Conservation (phyloP, 2,113 vertebrate species). For the Cathartes aura region DNA sequence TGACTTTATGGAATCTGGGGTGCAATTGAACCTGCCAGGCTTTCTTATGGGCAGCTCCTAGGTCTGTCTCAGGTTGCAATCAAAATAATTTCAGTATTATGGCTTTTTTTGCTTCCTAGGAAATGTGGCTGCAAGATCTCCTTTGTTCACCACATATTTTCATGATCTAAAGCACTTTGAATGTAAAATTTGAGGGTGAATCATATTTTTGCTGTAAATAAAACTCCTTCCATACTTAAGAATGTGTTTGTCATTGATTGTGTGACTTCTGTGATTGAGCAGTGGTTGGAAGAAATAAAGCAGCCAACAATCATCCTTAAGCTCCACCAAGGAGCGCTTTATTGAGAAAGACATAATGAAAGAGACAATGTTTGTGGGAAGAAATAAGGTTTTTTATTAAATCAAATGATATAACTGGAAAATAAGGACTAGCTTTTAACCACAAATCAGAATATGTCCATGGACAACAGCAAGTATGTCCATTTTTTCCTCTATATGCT, state of each 20-base stretch:
- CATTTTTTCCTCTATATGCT: not conserved
- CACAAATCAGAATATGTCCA: not conserved
- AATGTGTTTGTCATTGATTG: not conserved
- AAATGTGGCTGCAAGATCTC: not conserved
- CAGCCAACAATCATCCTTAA: slow-evolving; percentile 32
- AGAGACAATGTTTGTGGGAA: not conserved
- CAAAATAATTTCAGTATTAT: not conserved
- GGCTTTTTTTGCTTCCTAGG: not conserved
- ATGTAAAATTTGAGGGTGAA: slow-evolving; percentile 21
- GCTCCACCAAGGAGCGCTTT: not conserved
- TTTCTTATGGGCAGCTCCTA: not conserved
- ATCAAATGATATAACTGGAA: not conserved
- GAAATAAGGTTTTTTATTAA: not conserved
- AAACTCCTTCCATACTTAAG: slow-evolving; percentile 4
- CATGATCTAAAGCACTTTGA: not conserved
- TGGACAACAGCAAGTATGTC: not conserved
- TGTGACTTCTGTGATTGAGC: slow-evolving; percentile 20
- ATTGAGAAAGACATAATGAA: not conserved
- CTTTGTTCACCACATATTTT: not conserved
- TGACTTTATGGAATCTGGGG: not conserved
- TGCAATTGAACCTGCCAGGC: not conserved
- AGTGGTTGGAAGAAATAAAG: not conserved
- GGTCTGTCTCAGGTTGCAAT: not conserved
- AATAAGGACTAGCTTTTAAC: not conserved
- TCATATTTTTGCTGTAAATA: slow-evolving; percentile 52